These are phyloP conservation scores for Gavia stellata DNA, from an alignment of 2,113 vertebrate genomes.

Conservation along the genomic window DNA sequence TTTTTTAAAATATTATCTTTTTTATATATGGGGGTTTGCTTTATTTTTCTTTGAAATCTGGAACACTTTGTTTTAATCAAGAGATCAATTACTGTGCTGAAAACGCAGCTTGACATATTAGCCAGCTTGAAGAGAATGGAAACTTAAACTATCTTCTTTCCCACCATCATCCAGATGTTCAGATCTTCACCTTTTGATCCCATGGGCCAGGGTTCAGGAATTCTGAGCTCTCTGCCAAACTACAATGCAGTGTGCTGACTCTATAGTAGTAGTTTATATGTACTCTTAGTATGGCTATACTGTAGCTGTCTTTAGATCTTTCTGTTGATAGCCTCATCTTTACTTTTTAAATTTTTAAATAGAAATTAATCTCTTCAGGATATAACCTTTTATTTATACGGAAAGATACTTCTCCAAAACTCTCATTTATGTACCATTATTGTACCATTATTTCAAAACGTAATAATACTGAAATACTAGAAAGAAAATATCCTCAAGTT, in stretches of 20 bases:
- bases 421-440: background rate
- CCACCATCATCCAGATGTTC: conserved; percentile 30
- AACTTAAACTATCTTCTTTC: conserved; percentile 27
- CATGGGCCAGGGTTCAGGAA: background rate
- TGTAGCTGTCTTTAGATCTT: background rate
- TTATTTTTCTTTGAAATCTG: background rate
- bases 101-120: conserved; percentile 15
- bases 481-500: background rate
- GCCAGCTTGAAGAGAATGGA: background rate
- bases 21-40: background rate
- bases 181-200: conserved; percentile 33
- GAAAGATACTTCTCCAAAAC: background rate
- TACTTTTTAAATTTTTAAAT: background rate
- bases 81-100: conserved; percentile 5
- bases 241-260: background rate
- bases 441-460: background rate
- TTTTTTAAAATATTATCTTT: background rate
- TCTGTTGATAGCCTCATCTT: background rate
- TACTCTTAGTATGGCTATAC: background rate
- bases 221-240: conserved; percentile 14
- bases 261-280: background rate
- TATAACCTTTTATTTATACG: background rate
- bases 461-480: background rate
- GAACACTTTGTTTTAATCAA: conserved; percentile 28
- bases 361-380: background rate